These are phyloP conservation scores for Vespertilio murinus DNA, from an alignment of 2,797 vertebrate genomes.

Conservation along the genomic window DNA sequence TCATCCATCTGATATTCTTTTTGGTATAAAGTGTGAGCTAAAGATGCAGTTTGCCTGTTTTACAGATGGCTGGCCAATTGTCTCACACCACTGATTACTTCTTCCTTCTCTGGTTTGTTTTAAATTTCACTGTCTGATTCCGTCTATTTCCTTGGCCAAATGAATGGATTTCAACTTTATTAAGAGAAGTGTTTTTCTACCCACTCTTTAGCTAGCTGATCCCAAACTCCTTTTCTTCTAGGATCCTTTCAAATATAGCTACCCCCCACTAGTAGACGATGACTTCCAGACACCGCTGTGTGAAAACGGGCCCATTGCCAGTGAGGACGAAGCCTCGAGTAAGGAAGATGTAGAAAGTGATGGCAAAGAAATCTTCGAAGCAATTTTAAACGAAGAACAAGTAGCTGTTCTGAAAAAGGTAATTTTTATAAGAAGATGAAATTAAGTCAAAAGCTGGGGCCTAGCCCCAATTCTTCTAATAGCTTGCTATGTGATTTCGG, in stretches of 20 bases:
- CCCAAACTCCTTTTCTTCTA: conserved; percentile 76
- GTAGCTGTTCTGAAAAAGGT: conserved; percentile 92
- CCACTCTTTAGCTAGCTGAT: not conserved
- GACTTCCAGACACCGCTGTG: conserved; percentile 95
- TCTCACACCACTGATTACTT: not conserved
- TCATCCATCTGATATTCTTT: conserved; percentile 33
- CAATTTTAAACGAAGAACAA: conserved; percentile 89
- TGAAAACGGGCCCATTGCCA: conserved; percentile 94
- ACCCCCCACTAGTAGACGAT: conserved; percentile 97
- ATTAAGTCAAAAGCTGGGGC: not conserved
- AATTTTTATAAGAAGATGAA: conserved; percentile 68
- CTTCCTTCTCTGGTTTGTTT: conserved; percentile 40
- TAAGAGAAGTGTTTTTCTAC: not conserved
- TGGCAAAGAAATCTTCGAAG: conserved; percentile 89
- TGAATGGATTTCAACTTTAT: conserved; percentile 9
- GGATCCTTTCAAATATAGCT: conserved; percentile 97
- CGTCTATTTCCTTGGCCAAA: not conserved
- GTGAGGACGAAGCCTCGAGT: conserved; percentile 94
- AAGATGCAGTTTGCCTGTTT: not conserved
- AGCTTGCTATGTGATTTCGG: not conserved
- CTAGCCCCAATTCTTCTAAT: not conserved
- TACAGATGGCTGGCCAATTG: not conserved
- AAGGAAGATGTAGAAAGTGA: conserved; percentile 91
- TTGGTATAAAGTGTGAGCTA: not conserved
- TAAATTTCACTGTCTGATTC: conserved; percentile 15